These are phyloP conservation scores for Neotoxoptera formosana DNA, from an alignment of 1,140 invertebrate genomes.

Conservation along the genomic window DNA sequence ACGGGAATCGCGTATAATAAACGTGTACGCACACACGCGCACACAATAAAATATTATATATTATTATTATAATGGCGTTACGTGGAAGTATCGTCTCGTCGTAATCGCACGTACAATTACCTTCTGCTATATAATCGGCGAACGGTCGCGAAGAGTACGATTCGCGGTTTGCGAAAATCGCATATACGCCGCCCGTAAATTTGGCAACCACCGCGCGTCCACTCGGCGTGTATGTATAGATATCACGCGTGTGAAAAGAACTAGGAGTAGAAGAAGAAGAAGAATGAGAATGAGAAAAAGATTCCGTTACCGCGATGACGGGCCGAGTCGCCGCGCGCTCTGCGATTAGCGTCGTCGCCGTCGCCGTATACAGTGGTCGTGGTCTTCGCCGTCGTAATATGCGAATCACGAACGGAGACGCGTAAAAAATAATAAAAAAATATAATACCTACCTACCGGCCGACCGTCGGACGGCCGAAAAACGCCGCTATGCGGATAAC, in stretches of 20 bases:
- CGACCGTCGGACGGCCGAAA: constrained; percentile 10
- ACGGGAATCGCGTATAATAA: neutral
- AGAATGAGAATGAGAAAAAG: neutral
- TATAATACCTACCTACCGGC: neutral
- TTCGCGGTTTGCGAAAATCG: neutral
- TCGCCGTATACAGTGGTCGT: neutral
- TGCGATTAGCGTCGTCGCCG: neutral
- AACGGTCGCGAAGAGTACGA: neutral
- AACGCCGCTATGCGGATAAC: constrained; percentile 39
- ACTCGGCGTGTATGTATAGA: neutral
- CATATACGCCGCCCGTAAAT: neutral
- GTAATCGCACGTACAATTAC: neutral
- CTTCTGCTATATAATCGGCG: neutral
- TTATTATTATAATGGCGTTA: neutral
- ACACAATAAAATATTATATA: neutral
- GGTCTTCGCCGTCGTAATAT: neutral
- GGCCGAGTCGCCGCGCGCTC: neutral
- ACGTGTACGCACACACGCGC: neutral
- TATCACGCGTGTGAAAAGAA: neutral
- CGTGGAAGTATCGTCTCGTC: neutral
- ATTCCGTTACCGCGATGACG: neutral
- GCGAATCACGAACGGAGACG: constrained; percentile 11
- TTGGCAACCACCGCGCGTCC: neutral
- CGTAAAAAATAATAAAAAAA: neutral
- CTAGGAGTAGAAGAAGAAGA: neutral